phyloP scores from a whole-genome alignment of 2,797 vertebrate species.

The Neopelma chrysocephalum region DNA sequence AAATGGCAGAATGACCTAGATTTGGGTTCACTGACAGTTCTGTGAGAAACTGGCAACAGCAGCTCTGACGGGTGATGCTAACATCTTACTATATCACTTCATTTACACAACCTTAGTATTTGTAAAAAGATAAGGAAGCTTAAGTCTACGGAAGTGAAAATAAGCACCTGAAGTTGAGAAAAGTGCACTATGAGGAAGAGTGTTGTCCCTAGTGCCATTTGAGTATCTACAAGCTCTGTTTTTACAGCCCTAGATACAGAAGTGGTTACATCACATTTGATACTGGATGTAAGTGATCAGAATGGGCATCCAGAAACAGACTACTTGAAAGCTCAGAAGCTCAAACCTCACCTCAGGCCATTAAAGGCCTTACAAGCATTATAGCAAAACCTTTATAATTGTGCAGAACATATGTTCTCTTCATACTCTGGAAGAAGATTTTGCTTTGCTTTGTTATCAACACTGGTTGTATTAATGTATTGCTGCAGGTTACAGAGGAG shows the following conservation, averaged over 20 bases:
- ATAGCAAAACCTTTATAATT: neutral
- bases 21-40: neutral
- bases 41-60: neutral
- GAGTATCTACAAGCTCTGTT: neutral
- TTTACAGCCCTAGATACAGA: neutral
- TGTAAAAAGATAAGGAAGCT: neutral
- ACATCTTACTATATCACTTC: neutral
- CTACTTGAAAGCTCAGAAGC: neutral
- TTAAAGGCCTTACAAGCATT: neutral
- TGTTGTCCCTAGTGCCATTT: neutral
- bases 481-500: constrained; percentile 91
- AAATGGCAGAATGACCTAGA: neutral
- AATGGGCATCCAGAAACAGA: neutral
- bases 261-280: neutral
- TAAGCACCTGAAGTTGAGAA: neutral
- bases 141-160: neutral
- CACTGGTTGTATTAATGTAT: neutral
- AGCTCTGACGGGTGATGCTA: neutral
- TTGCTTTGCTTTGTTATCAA: neutral
- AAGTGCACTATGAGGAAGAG: neutral
- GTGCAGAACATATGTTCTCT: neutral
- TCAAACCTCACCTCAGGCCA: neutral
- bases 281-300: neutral
- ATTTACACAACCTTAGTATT: neutral
- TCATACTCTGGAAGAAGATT: neutral